A percentile compares a stretch with the other conserved stretches of the same genome.
Conservation (phyloP, 1,140 invertebrate species). For the Drosophila setifemur region DNA sequence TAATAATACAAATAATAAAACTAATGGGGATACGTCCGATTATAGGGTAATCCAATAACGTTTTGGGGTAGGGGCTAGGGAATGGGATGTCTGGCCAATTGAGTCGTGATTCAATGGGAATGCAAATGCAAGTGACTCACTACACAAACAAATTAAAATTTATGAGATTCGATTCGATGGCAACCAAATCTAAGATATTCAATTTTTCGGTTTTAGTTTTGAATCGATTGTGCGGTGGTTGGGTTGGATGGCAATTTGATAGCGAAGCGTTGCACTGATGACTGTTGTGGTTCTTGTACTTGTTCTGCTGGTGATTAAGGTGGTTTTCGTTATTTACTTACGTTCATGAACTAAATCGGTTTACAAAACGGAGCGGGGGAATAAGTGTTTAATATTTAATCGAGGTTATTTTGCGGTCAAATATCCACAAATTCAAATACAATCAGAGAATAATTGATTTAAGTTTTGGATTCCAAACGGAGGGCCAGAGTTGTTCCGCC, state of each 20-base stretch:
- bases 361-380: conserved; percentile 32
- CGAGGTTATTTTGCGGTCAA: conserved; percentile 9
- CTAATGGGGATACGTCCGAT: not conserved
- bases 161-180: not conserved
- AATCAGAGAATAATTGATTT: conserved; percentile 10
- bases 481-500: conserved; percentile 59
- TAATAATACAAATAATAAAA: not conserved
- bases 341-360: conserved; percentile 69
- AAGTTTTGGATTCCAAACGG: conserved; percentile 48
- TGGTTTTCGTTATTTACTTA: conserved; percentile 53
- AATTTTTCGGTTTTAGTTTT: not conserved
- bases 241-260: conserved; percentile 38
- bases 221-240: conserved; percentile 27
- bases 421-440: conserved; percentile 21
- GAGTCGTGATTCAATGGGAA: not conserved
- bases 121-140: conserved; percentile 6
- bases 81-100: conserved; percentile 1
- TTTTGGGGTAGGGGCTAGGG: not conserved
- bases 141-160: not conserved
- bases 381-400: conserved; percentile 9
- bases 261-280: conserved; percentile 37
- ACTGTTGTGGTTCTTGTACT: conserved; percentile 29
- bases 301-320: conserved; percentile 23
- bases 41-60: conserved; percentile 1
- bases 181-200: not conserved